Evolutionary conservation across 2,113 vertebrate species (phyloP), one percentile per base, ranked within the genome.

Genomic region (Cynopterus brachyotis): DNA sequence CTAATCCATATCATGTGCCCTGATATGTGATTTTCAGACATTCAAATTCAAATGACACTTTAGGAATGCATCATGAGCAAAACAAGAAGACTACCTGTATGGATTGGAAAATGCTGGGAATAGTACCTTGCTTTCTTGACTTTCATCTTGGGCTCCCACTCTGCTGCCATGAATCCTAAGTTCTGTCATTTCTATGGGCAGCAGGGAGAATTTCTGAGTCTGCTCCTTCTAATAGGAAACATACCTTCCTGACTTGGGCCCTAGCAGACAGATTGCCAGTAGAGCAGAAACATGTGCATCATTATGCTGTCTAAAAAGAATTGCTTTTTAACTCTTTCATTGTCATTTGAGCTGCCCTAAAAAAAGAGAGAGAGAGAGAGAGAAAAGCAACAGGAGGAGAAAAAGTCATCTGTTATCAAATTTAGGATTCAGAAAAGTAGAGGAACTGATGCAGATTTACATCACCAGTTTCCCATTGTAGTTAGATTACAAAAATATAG

Each of bases 291-390:
- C 50, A 17, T 1, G 0, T 24, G 26, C 59, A 47, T 47, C 9
- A 16, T 89, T 67, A 42, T 11, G 57, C 59, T 9, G 79, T 73
- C 80, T 73, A 57, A 95, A 7, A 83, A 87, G 59, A 45, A 60
- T 1, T n/a, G n/a, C 37, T 67, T 69, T 92, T 92, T 67, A 95
- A 78, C 53, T 2, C 45, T 95, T 94, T 94, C 85, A 32, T 45
- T 59, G 45, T 81, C n/a, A 26, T 15, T 64, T 35, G 70, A 75
- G 40, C 40, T n/a, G 22, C 37, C 57, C 73, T 87, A 53, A 84
- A 13, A n/a, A 5, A 47, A 47, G 7, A 47, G 11, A 11, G 45
- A 47, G 11, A 47, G 45, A 47, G 11, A 47, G 45, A 11, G 11
- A 47, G 19, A 53, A 92, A 81, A 42, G 26, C 5, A 53, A 30